These are phyloP conservation scores for Oopsacas minuta DNA, from an alignment of 37 sponge, comb jelly and placozoan species.

Conservation along the genomic window DNA sequence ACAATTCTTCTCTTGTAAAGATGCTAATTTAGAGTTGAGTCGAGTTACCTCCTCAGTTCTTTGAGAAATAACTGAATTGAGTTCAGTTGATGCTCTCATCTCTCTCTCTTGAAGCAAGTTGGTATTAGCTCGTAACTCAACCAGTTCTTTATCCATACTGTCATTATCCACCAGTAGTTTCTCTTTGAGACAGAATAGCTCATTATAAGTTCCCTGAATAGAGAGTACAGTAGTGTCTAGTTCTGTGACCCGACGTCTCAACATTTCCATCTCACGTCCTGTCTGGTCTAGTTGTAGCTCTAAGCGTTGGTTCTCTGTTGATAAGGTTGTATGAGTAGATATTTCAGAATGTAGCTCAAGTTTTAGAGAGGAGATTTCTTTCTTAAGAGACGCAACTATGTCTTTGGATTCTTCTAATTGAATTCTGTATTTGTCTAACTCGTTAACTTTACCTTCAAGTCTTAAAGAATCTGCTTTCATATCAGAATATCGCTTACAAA, in stretches of 20 bases:
- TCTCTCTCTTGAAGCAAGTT: not conserved
- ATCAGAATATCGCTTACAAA: not conserved
- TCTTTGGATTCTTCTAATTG: not conserved
- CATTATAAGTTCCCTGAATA: not conserved
- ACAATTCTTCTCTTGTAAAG: not conserved
- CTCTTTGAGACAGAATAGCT: not conserved
- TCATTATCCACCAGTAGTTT: not conserved
- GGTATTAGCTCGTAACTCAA: not conserved
- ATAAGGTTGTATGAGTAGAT: not conserved
- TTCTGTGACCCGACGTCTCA: not conserved
- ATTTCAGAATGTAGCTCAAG: not conserved
- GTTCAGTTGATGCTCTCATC: not conserved
- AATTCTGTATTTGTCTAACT: not conserved
- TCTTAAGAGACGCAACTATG: not conserved
- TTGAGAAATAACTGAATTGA: constrained; percentile 1
- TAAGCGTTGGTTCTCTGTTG: not conserved
- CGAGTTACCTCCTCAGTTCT: not conserved
- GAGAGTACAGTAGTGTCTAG: not conserved
- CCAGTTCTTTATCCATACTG: not conserved
- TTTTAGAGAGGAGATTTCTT: not conserved
- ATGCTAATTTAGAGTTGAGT: not conserved
- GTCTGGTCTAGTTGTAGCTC: not conserved
- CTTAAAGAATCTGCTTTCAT: not conserved
- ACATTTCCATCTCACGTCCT: not conserved
- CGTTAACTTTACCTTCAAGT: not conserved